Base-by-base conservation (phyloP, 2,888 invertebrate species). In the Pammene aurita region DNA sequence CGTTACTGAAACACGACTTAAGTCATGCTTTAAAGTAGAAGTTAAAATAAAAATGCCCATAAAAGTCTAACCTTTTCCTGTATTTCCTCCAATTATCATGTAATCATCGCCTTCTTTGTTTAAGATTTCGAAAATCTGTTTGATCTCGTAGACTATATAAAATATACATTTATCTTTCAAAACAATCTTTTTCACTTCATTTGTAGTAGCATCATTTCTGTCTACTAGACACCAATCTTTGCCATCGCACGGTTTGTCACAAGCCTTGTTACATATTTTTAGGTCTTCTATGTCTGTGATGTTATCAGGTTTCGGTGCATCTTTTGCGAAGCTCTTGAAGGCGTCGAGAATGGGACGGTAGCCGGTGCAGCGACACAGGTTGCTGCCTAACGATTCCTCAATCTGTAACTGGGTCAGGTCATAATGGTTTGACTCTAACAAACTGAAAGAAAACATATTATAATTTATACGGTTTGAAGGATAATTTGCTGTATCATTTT, bases 341-440 rank as follows among this genome's bases (percentile, higher is more conserved):
- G 94, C 94, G 70, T 95, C 93, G 2, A 93, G 71, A 50, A 95
- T 95, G 0, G 95, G 93, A 56, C 95, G 84, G 76, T 94, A 95
- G 0, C 95, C 95, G 0, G 96, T 96, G 76, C 96, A 96, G 46
- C 96, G 91, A 75, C 96, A 96, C 52, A 96, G 92, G 74, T 96
- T 96, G 48, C 96, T 94, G n/a, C 94, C 95, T 74, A 96, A 95
- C 0, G 94, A 93, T 72, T 95, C 93, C 82, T 96, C 96, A 7
- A 96, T 93, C 74, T 95, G 93, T 70, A 94, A 84, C 93, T 93
- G 94, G 0, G 94, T 93, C 34, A 93, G 76, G 16, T 84, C 76
- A 11, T 89, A 86, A 9, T 90, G 84, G n/a, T 82, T 81, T 76
- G 80, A 73, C 74, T 90, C 82, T 2, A 93, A 75, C 0, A 90